Base-by-base conservation (phyloP, 2,113 vertebrate genomes). In the Pteropus alecto region DNA sequence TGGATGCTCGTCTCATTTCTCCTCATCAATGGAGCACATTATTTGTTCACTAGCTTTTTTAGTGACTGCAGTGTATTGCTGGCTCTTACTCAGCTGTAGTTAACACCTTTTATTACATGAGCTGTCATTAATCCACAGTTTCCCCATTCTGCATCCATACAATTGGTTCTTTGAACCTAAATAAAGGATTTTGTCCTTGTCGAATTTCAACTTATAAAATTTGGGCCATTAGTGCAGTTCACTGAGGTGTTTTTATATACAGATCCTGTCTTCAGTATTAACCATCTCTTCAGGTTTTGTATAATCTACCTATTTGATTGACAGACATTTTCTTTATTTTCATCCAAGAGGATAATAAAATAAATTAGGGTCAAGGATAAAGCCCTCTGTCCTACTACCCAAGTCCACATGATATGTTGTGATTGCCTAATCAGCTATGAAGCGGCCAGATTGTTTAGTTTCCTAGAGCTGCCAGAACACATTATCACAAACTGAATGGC, bases 291-390 rank as follows among this genome's bases (percentile, higher is more conserved):
- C 51, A 65, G 46, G 61, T 93, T 93, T 95, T 61, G 24, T 30
- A 68, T 5, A 87, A 90, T 56, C 22, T 63, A 35, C 61, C 41
- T 5, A 83, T 68, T 76, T 77, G 8, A 85, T 7, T 71, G 74
- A 46, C 38, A 85, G 77, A 61, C n/a, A 11, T n/a, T 60, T 28
- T 87, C 61, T 73, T 85, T 71, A 21, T 83, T 93, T 89, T 92
- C 26, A 89, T 73, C 74, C 58, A 89, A 86, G 48, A 92, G 21
- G 46, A 86, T 77, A 92, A 89, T 58, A 92, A 92, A 95, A 97
- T 41, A 89, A 84, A 89, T 87, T 30, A 88, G 35, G 30, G 77
- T 73, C 81, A 96, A 94, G 38, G 56, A 79, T 74, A 68, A 90
- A 96, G 68, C 48, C 51, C 26, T 87, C 54, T 92, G 76, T 35